Percentiles rank a stretch among this genome's conserved stretches.
phyloP scores from a whole-genome alignment of 2,888 invertebrate genomes.

The Tenthredo mesomela region DNA sequence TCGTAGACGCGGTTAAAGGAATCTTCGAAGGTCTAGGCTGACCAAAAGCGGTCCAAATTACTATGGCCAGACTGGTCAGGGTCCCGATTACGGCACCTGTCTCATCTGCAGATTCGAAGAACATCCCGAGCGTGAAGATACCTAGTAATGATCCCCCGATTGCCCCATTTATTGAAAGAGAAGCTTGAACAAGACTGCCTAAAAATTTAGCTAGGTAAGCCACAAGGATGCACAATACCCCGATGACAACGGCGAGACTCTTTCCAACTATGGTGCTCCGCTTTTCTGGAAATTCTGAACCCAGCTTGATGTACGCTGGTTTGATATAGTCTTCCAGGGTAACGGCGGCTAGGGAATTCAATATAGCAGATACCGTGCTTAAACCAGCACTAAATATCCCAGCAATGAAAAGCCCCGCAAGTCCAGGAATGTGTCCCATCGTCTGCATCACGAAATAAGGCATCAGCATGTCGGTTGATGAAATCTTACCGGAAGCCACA shows the following conservation, averaged over 20 bases:
- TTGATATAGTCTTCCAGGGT: constrained; percentile 93
- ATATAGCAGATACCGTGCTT: constrained; percentile 94
- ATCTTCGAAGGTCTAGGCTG: constrained; percentile 61
- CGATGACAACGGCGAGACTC: constrained; percentile 65
- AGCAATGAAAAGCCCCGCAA: constrained; percentile 75
- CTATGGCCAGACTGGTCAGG: constrained; percentile 59
- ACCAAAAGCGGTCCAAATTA: constrained; percentile 67
- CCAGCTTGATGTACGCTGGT: constrained; percentile 75
- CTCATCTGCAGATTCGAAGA: constrained; percentile 89
- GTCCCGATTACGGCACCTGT: constrained; percentile 69
- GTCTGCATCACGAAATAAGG: constrained; percentile 88
- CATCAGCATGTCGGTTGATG: constrained; percentile 86
- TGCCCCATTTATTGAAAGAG: constrained; percentile 91
- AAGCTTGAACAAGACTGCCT: constrained; percentile 79
- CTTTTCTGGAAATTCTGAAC: constrained; percentile 84
- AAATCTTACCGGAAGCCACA: constrained; percentile 81
- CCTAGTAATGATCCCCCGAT: constrained; percentile 93
- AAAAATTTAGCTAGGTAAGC: constrained; percentile 68
- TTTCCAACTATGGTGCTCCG: constrained; percentile 85
- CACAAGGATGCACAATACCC: constrained; percentile 64
- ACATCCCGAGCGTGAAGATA: constrained; percentile 92
- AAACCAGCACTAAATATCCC: constrained; percentile 95
- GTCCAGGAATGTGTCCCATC: constrained; percentile 74
- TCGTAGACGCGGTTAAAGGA: constrained; percentile 63
- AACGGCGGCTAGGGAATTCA: constrained; percentile 94